These are phyloP conservation scores for Mesaphorura yosii DNA, from an alignment of 1,140 invertebrate genomes.

Conservation along the genomic window DNA sequence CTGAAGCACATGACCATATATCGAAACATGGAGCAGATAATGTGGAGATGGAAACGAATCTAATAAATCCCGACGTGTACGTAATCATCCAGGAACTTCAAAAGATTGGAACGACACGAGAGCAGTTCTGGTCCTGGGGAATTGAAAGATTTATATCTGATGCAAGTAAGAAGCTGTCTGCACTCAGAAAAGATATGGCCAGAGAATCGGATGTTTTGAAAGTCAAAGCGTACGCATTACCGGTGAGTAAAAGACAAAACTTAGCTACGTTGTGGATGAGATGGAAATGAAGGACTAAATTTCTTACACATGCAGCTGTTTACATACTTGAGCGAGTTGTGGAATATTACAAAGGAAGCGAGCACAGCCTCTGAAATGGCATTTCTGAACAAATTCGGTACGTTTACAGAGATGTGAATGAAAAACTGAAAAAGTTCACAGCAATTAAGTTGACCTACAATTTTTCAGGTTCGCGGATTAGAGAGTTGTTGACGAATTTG, in stretches of 20 bases:
- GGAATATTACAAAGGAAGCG: conserved; percentile 3
- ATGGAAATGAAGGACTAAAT: neutral
- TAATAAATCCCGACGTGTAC: too few relatives aligned
- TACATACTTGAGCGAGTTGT: conserved; percentile 5
- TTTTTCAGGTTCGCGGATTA: neutral
- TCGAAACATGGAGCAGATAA: too few relatives aligned
- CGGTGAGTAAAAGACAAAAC: conserved; percentile 7
- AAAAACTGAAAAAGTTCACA: too few relatives aligned
- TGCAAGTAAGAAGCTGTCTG: conserved; percentile 12
- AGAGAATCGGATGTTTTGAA: conserved; percentile 12
- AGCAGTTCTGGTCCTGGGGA: conserved; percentile 23
- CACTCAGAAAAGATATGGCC: conserved; percentile 19
- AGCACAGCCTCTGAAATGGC: conserved; percentile 9
- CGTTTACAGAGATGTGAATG: too few relatives aligned
- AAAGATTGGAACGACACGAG: conserved; percentile 17
- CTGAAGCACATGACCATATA: too few relatives aligned
- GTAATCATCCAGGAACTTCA: conserved; percentile 20
- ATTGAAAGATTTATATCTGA: conserved; percentile 20
- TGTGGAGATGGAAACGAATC: too few relatives aligned
- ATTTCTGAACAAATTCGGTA: conserved; percentile 6
- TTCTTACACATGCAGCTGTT: neutral
- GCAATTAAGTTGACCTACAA: neutral
- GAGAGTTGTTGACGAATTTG: neutral
- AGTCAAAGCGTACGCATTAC: conserved; percentile 5
- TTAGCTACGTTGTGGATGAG: neutral